Percentiles rank a stretch among this genome's conserved stretches.
These are phyloP conservation scores for Macropus fuliginosus DNA, from an alignment of 2,797 vertebrate species.

Conservation along the genomic window DNA sequence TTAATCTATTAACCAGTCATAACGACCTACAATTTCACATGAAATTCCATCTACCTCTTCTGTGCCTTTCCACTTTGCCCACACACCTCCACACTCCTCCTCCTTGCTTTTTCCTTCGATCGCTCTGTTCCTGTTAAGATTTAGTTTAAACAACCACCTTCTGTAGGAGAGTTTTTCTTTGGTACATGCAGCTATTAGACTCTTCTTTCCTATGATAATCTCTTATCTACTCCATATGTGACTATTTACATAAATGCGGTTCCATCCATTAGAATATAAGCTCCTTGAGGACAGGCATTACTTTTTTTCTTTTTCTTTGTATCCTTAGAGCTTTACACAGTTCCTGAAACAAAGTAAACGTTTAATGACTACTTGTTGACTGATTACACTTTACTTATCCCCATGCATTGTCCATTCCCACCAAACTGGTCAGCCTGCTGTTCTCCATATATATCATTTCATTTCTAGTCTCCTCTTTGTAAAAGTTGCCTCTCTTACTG, in stretches of 20 bases:
- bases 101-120: background rate
- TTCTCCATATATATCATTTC: background rate
- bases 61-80: background rate
- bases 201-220: background rate
- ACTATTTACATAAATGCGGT: background rate
- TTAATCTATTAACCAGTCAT: background rate
- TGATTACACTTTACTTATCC: rapidly evolving
- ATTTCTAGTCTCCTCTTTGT: background rate
- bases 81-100: background rate
- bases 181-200: background rate
- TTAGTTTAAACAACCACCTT: background rate
- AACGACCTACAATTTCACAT: background rate
- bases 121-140: background rate
- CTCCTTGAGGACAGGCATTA: background rate
- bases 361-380: background rate
- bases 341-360: rapidly evolving
- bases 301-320: background rate
- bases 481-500: background rate
- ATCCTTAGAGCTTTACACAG: background rate
- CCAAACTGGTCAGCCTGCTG: background rate
- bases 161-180: background rate
- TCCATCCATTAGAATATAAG: background rate
- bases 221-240: background rate
- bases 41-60: background rate
- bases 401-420: background rate